Evolutionary conservation across 2,888 invertebrate species (phyloP).

Genomic region (Galerucella nymphaeae): DNA sequence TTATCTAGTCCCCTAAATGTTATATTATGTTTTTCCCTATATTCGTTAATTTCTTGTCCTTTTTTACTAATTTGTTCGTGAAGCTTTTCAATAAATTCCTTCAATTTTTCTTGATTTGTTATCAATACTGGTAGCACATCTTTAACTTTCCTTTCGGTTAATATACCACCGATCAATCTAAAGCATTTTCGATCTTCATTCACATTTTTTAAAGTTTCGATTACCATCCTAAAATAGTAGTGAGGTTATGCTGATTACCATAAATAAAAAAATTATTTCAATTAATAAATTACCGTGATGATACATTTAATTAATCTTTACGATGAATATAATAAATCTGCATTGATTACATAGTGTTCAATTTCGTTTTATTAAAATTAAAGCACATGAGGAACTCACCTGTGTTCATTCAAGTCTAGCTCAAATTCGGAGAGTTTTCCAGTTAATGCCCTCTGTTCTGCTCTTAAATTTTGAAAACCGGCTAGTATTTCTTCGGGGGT

Average conservation of each 20-base stretch:
- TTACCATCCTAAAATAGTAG: slow-evolving; percentile 79
- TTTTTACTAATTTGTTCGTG: slow-evolving; percentile 86
- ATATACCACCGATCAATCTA: slow-evolving; percentile 92
- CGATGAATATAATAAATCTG: not conserved
- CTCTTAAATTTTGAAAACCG: slow-evolving; percentile 87
- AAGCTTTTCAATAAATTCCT: slow-evolving; percentile 80
- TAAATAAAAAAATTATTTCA: not conserved
- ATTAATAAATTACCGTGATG: not conserved
- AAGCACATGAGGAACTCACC: slow-evolving; percentile 70
- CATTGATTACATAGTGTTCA: not conserved
- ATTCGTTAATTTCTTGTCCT: slow-evolving; percentile 91
- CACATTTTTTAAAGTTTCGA: slow-evolving; percentile 89
- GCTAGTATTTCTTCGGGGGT: slow-evolving; percentile 84
- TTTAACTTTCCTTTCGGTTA: slow-evolving; percentile 92
- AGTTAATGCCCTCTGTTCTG: slow-evolving; percentile 87
- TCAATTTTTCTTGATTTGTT: slow-evolving; percentile 83
- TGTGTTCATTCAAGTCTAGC: slow-evolving; percentile 95
- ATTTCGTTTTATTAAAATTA: slow-evolving; percentile 10
- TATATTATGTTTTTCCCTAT: slow-evolving; percentile 90
- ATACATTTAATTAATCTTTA: not conserved
- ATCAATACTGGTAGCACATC: slow-evolving; percentile 88
- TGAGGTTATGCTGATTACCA: slow-evolving; percentile 43
- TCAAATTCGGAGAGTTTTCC: slow-evolving; percentile 93
- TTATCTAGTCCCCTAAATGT: slow-evolving; percentile 74
- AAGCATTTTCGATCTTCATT: slow-evolving; percentile 89